Percentiles rank a stretch among this genome's conserved stretches.
Evolutionary conservation across 1,140 invertebrate genomes (phyloP).

Genomic region (Bombus superbus): DNA sequence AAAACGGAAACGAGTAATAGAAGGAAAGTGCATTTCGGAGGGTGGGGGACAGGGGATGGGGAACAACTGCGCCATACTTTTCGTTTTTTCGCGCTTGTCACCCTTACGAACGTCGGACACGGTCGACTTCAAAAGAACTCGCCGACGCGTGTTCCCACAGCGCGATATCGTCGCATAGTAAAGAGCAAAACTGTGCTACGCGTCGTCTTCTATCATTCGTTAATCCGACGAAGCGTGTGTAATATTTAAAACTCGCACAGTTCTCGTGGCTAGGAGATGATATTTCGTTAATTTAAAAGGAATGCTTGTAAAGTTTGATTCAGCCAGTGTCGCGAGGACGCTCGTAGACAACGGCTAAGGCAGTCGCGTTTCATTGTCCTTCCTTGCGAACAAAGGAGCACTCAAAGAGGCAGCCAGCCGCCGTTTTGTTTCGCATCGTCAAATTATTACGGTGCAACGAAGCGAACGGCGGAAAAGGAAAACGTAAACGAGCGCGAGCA

Average conservation of each 20-base stretch:
- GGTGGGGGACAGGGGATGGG: not conserved
- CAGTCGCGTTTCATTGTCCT: not conserved
- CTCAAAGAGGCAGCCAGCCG: not conserved
- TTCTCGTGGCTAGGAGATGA: not conserved
- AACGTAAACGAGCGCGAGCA: conserved; percentile 25
- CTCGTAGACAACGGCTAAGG: not conserved
- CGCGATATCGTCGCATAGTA: conserved; percentile 27
- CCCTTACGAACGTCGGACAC: conserved; percentile 6
- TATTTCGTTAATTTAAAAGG: conserved; percentile 12
- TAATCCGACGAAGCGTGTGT: not conserved
- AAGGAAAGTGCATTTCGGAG: conserved; percentile 28
- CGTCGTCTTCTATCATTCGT: conserved; percentile 16
- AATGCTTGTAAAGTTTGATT: not conserved
- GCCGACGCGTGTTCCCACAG: conserved; percentile 9
- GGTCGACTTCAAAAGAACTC: conserved; percentile 27
- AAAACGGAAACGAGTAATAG: conserved; percentile 32
- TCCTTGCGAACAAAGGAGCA: not conserved
- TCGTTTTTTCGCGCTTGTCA: conserved; percentile 15
- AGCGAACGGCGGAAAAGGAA: conserved; percentile 17
- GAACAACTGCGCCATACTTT: not conserved
- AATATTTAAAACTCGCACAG: not conserved
- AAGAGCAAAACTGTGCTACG: not conserved
- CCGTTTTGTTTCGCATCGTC: conserved; percentile 36
- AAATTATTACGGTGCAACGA: conserved; percentile 39
- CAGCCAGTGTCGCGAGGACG: not conserved